Evolutionary conservation across 2,113 vertebrate species (phyloP).

Genomic region (Polyodon spathula): DNA sequence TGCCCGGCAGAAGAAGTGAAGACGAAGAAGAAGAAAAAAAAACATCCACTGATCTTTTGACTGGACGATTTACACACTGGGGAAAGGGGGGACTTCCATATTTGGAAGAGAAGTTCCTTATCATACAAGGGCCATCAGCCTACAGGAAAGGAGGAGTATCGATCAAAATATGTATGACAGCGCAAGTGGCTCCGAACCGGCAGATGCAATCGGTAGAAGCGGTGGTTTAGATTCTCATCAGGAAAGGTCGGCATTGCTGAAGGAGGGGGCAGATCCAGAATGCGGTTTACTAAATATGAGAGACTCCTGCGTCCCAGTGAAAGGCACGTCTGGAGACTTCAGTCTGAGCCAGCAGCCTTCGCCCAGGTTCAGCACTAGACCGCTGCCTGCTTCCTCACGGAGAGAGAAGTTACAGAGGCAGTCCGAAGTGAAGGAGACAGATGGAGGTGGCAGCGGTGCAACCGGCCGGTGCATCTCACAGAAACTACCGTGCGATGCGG

Average conservation of each 20-base stretch:
- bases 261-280: constrained; percentile 5
- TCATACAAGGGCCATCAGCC: constrained; percentile 25
- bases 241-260: constrained; percentile 5
- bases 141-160: constrained; percentile 17
- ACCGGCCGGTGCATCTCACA: background rate
- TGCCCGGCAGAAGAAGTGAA: too few relatives aligned
- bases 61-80: background rate
- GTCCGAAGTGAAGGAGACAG: constrained; percentile 28
- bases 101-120: constrained; percentile 10
- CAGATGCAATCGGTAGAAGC: constrained; percentile 6
- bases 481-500: constrained; percentile 15
- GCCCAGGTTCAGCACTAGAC: constrained; percentile 32
- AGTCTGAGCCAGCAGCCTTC: constrained; percentile 28
- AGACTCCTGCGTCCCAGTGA: background rate
- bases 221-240: background rate
- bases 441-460: background rate
- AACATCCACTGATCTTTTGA: background rate
- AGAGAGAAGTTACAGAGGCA: constrained; percentile 47
- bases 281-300: constrained; percentile 15
- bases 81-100: constrained; percentile 2
- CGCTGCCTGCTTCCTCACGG: constrained; percentile 35
- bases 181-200: constrained; percentile 7
- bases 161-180: constrained; percentile 32
- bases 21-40: background rate
- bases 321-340: background rate